These are phyloP conservation scores for Xenopus borealis DNA, from an alignment of 2,113 vertebrate genomes.

Conservation along the genomic window DNA sequence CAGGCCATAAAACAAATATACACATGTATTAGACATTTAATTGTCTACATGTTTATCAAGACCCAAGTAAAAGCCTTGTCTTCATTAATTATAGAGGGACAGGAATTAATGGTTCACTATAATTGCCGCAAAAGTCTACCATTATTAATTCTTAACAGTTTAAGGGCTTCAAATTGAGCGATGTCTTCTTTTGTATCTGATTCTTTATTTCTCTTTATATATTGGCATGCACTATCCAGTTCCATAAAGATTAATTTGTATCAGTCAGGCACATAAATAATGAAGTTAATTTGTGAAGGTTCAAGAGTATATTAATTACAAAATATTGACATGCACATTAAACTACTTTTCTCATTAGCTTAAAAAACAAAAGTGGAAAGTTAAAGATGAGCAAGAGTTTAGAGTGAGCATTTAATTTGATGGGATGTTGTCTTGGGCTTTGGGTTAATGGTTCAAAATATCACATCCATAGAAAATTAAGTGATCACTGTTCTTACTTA, in stretches of 20 bases:
- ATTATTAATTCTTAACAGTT: conserved; percentile 45
- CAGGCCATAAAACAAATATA: conserved; percentile 51
- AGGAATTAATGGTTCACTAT: conserved; percentile 43
- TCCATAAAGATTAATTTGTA: conserved; percentile 41
- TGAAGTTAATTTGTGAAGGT: conserved; percentile 2
- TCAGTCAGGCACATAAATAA: conserved; percentile 32
- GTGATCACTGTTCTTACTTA: too few relatives aligned
- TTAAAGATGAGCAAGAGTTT: too few relatives aligned
- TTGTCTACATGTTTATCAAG: conserved; percentile 46
- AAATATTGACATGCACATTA: neutral
- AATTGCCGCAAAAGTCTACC: conserved; percentile 43
- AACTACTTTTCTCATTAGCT: neutral
- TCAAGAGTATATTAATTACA: neutral
- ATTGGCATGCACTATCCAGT: conserved; percentile 34
- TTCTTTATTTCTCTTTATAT: conserved; percentile 25
- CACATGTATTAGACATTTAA: conserved; percentile 44
- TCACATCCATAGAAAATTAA: too few relatives aligned
- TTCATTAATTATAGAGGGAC: conserved; percentile 62
- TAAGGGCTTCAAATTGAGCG: conserved; percentile 36
- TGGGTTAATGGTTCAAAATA: too few relatives aligned
- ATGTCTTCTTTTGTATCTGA: conserved; percentile 38
- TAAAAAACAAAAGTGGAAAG: too few relatives aligned
- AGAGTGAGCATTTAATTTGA: too few relatives aligned
- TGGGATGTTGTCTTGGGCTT: too few relatives aligned
- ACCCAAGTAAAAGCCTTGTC: conserved; percentile 52